These are phyloP conservation scores for Plutomurus gul DNA, from an alignment of 1,140 invertebrate species.

Conservation along the genomic window DNA sequence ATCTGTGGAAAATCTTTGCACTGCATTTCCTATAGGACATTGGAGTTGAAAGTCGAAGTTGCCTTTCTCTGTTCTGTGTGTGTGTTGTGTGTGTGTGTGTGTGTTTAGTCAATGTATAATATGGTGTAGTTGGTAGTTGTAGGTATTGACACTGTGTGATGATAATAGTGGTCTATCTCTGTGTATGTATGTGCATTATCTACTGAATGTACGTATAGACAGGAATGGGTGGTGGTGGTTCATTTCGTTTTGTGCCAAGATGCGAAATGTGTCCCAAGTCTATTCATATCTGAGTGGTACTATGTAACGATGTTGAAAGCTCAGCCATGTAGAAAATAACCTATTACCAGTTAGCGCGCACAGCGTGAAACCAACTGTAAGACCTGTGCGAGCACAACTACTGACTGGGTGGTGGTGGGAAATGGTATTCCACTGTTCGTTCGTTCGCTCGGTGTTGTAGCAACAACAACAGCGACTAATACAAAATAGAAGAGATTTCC, in stretches of 20 bases:
- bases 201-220: neutral
- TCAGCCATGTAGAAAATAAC: slow-evolving; percentile 49
- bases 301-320: slow-evolving; percentile 39
- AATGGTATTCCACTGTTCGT: too few relatives aligned
- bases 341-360: slow-evolving; percentile 36
- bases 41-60: too few relatives aligned
- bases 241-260: neutral
- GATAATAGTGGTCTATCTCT: neutral
- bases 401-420: too few relatives aligned
- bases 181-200: neutral
- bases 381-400: neutral
- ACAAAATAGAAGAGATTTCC: too few relatives aligned
- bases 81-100: neutral
- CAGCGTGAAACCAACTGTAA: neutral
- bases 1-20: too few relatives aligned
- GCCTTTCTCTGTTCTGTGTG: too few relatives aligned
- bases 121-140: neutral
- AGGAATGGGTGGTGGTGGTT: neutral
- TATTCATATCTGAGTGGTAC: neutral
- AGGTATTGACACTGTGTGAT: neutral
- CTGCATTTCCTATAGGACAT: too few relatives aligned
- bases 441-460: too few relatives aligned
- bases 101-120: neutral
- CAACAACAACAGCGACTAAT: too few relatives aligned
- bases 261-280: slow-evolving; percentile 1